Base-by-base conservation (phyloP, 2,888 invertebrate genomes). In the Limnephilus marmoratus region DNA sequence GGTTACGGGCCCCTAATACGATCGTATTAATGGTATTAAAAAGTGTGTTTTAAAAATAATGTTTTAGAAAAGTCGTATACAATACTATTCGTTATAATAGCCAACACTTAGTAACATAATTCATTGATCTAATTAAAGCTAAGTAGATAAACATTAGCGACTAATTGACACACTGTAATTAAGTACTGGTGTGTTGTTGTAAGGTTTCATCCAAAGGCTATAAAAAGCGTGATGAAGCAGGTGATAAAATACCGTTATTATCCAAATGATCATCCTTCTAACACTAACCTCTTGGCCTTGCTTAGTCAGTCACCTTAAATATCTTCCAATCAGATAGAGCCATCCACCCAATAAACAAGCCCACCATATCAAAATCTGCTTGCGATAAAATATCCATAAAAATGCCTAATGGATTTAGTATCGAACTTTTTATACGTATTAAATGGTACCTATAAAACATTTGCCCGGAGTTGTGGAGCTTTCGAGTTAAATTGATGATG, bases 321-420 rank as follows among this genome's bases (percentile, higher is more conserved):
- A 83, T 37, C n/a, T 15, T 41, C n/a, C 15, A 83, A 83, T 83
- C 83, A 37, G 37, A 37, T 83, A 3, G 83, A 31, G 18, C 11
- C 37, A 83, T 83, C 37, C 37, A 83, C 34, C 37, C 83, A 83
- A 83, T 83, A 83, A 83, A 31, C 37, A 34, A 34, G 83, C 34
- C 15, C 24, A 83, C 83, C 83, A 2, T 83, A 83, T 83, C 37
- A 37, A 41, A 83, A 34, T 37, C 37, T 83, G 24, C 83, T 83
- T 41, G 83, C 9, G 83, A 83, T 83, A 83, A 83, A 83, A 83
- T 37, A 83, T 37, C 83, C 83, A 83, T 83, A 83, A 83, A 68
- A 83, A 83, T 83, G 83, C 83, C 83, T 37, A 83, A 83, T 83
- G 83, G 83, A 83, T 83, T 83, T 83, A 83, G 37, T 83, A 83